Evolutionary conservation across 2,888 invertebrate species (phyloP), one percentile per base, ranked within the genome.

Genomic region (Xanthia icteritia): DNA sequence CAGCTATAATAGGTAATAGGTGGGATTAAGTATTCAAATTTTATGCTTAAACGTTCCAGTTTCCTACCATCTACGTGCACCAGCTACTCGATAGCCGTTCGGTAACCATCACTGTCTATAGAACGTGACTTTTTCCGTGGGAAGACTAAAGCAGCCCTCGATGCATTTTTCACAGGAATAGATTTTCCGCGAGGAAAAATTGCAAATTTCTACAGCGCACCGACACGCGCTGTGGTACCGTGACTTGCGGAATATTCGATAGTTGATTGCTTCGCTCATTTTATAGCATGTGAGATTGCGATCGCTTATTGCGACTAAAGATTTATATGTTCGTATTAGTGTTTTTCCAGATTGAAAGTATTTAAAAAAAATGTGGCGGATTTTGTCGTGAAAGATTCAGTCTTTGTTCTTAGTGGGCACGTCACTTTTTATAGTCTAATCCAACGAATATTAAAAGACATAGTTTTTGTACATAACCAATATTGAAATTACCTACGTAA

Each of bases 101-200:
- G 89, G 91, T 93, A 92, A 90, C 90, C 90, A 89, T 92, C 91
- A 91, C 90, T 91, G 92, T 93, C 92, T 92, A 89, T 89, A 89
- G 91, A 93, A 95, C 95, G 95, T 95, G 95, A 95, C 94, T 95
- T 92, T 93, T 90, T 85, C 89, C 86, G 79, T 85, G 76, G 70
- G 81, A 90, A 92, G 92, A 91, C 91, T 90, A 89, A 85, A 89
- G 88, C 86, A 88, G 88, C 77, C 86, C 88, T 89, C 84, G 83
- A 89, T 92, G 92, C 91, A 93, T 95, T 94, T 95, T 94, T 93
- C 92, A 92, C 90, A 56, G 89, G 88, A 92, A 93, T 91, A 91
- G 92, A 93, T 93, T 94, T 93, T 90, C 83, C 89, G 87, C 88
- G 84, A 86, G 91, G 91, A 91, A 92, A 95, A 94, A 93, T 94